A percentile compares a stretch with the other conserved stretches of the same genome.
These are phyloP conservation scores for Odontocolon sp. DNA, from an alignment of 2,888 invertebrate species.

Conservation along the genomic window DNA sequence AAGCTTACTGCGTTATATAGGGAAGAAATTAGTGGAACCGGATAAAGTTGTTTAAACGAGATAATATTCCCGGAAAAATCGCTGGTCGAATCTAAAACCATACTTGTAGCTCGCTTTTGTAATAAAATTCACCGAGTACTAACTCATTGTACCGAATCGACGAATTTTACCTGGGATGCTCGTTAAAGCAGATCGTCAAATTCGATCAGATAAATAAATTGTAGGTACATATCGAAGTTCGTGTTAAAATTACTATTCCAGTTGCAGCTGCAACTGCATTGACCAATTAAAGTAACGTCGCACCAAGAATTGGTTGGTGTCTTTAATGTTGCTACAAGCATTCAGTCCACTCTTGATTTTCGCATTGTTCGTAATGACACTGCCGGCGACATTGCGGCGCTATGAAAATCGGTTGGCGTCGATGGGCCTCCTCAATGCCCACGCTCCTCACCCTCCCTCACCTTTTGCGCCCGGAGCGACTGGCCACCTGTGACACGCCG, in stretches of 20 bases:
- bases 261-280: conserved; percentile 23
- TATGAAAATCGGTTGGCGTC: conserved; percentile 23
- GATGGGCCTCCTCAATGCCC: conserved; percentile 5
- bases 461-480: too few species aligned
- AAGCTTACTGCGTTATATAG: background rate
- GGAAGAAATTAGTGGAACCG: background rate
- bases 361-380: conserved; percentile 31
- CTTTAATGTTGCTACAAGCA: conserved; percentile 52
- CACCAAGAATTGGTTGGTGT: conserved; percentile 54
- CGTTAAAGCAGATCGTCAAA: background rate
- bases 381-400: conserved; percentile 40
- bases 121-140: too few species aligned
- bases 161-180: background rate
- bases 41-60: too few species aligned
- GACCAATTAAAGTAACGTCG: conserved; percentile 22
- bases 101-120: too few species aligned
- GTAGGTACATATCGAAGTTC: background rate
- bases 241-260: conserved; percentile 21
- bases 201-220: conserved; percentile 18
- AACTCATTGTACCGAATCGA: too few species aligned
- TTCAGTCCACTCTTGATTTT: background rate
- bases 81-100: too few species aligned
- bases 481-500: conserved; percentile 30
- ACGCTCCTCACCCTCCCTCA: conserved; percentile 1
- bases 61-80: too few species aligned